phyloP scores from a whole-genome alignment of 2,113 vertebrate species.

The Indicator maculatus region DNA sequence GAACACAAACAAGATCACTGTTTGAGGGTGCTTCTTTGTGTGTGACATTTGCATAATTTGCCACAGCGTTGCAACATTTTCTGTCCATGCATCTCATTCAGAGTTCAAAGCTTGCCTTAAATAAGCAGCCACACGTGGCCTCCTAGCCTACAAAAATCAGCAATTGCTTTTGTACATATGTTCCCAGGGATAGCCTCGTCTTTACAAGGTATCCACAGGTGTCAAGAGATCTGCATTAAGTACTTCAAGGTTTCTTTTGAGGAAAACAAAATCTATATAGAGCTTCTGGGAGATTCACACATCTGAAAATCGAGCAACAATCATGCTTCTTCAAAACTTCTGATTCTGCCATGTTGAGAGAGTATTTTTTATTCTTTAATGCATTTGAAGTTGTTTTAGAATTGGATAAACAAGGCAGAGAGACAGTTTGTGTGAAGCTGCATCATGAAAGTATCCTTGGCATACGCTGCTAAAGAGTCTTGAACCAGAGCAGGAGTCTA shows the following conservation, averaged over 20 bases:
- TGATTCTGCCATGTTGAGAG: not conserved
- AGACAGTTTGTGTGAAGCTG: not conserved
- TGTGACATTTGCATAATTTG: slow-evolving; percentile 47
- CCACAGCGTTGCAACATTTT: slow-evolving; percentile 26
- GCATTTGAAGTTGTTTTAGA: not conserved
- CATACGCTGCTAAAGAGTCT: not conserved
- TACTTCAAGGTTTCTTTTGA: not conserved
- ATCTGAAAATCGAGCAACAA: not conserved
- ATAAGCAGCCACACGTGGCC: not conserved
- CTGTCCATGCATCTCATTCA: slow-evolving; percentile 39
- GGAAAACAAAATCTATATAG: not conserved
- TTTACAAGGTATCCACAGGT: not conserved
- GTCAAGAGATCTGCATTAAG: not conserved
- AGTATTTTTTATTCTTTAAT: not conserved
- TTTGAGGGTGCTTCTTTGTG: slow-evolving; percentile 4
- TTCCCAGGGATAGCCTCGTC: not conserved
- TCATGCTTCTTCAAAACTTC: not conserved
- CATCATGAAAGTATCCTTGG: not conserved
- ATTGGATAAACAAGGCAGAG: not conserved
- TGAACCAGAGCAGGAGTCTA: not conserved
- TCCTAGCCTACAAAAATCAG: not conserved
- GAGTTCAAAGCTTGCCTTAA: slow-evolving; percentile 43
- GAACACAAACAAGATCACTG: not conserved
- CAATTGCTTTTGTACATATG: not conserved
- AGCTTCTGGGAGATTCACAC: not conserved